Base-by-base conservation (phyloP, 2,113 vertebrate genomes). In the Sula dactylatra region DNA sequence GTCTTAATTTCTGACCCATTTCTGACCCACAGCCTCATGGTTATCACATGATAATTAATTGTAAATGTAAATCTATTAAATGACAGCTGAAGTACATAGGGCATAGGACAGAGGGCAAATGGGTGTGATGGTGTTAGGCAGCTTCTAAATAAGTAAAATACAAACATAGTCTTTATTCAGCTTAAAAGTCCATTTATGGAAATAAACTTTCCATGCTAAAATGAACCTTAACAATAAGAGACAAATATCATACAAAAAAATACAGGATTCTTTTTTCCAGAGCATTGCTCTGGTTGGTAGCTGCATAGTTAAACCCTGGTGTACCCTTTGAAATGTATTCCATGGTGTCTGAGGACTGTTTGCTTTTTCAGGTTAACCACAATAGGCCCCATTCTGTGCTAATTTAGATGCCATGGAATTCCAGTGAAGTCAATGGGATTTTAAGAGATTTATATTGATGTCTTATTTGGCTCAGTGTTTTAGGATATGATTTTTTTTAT, bases 21-120 rank as follows among this genome's bases (percentile, higher is more conserved):
- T 81, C 49, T 65, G 88, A 73, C 71, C 70, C 49, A 26, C 24
- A 81, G 24, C 44, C 42, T 86, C 38, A 78, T 83, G 81, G 34
- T 88, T 91, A 80, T 72, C 61, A 70, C 10, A 66, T 55, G 52
- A 82, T 94, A 52, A 61, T 95, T 97, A 92, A 93, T 47, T 95
- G n/a, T 84, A 96, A 97, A 86, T 86, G 29, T 81, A 95, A 93
- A 82, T 80, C 29, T 97, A 77, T 95, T 91, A 94, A 97, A 93
- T 96, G 90, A 66, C 32, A 90, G n/a, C 77, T 79, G 44, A 85
- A 90, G 78, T 93, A 90, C 50, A 66, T 40, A 70, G 55, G 69
- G 27, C 25, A 25, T 74, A 86, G 76, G 74, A 94, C 24, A 85
- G 50, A 93, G 71, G 31, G 40, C 40, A 89, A 58, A 73, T 3